These are phyloP conservation scores for Zaprionus taronus DNA, from an alignment of 1,140 invertebrate species.

Conservation along the genomic window DNA sequence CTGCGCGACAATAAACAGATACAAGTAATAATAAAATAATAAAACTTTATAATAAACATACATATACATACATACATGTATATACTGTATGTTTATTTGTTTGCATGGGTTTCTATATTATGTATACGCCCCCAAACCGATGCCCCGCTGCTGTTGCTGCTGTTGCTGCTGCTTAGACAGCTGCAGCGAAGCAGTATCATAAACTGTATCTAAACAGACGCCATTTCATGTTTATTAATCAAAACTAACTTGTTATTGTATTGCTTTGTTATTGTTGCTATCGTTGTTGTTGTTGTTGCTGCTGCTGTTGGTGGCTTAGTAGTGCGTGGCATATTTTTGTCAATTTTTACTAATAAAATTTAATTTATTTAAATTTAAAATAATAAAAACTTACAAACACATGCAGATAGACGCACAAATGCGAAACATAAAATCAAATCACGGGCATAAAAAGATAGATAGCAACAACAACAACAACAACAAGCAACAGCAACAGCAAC, in stretches of 20 bases:
- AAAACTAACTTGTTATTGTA: constrained; percentile 75
- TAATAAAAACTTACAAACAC: constrained; percentile 54
- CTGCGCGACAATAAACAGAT: constrained; percentile 55
- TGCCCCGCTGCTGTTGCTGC: not conserved
- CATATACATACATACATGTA: not conserved
- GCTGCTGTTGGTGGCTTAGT: constrained; percentile 54
- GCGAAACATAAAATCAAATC: constrained; percentile 55
- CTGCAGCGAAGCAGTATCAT: constrained; percentile 32
- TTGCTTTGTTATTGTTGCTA: constrained; percentile 25
- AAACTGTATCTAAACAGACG: constrained; percentile 63
- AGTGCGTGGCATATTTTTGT: constrained; percentile 77
- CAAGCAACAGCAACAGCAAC: constrained; percentile 32
- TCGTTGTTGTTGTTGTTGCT: constrained; percentile 41
- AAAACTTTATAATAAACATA: constrained; percentile 65
- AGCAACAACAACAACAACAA: constrained; percentile 33
- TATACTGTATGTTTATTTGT: constrained; percentile 37
- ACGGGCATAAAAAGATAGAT: constrained; percentile 45
- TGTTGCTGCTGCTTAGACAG: constrained; percentile 16
- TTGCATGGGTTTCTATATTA: constrained; percentile 44
- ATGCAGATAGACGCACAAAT: constrained; percentile 28
- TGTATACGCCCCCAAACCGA: constrained; percentile 43
- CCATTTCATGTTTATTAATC: constrained; percentile 68
- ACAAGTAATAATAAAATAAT: constrained; percentile 68
- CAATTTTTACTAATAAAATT: constrained; percentile 81
- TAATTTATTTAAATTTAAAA: constrained; percentile 81